Percentiles rank a stretch among this genome's conserved stretches.
phyloP scores from a whole-genome alignment of 2,888 invertebrate genomes.

The Conistra vaccinii region DNA sequence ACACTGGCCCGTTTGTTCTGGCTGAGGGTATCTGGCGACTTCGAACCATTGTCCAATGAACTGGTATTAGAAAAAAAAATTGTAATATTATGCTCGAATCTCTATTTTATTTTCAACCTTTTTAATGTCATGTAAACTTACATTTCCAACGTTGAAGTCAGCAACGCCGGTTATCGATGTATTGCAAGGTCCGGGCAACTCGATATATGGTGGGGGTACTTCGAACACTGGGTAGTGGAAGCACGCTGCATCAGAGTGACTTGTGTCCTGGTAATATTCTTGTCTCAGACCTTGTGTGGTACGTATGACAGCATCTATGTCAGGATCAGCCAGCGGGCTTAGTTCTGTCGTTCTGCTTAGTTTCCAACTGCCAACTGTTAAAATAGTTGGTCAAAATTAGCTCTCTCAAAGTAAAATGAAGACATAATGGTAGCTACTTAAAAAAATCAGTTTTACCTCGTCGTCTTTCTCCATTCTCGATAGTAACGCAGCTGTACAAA shows the following conservation, averaged over 20 bases:
- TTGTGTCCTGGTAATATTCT: constrained; percentile 77
- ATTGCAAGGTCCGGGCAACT: constrained; percentile 35
- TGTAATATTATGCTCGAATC: neutral
- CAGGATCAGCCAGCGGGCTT: constrained; percentile 63
- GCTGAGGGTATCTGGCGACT: constrained; percentile 91
- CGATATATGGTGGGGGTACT: constrained; percentile 24
- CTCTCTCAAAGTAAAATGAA: neutral
- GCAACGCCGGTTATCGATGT: constrained; percentile 24
- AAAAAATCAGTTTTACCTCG: constrained; percentile 74
- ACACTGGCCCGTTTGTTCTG: constrained; percentile 91
- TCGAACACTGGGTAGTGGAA: constrained; percentile 40
- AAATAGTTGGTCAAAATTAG: neutral
- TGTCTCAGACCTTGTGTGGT: constrained; percentile 79
- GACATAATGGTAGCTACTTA: neutral
- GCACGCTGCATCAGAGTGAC: constrained; percentile 75
- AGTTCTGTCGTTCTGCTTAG: constrained; percentile 77
- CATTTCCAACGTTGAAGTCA: constrained; percentile 17
- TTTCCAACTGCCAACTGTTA: constrained; percentile 85
- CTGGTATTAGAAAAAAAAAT: constrained; percentile 61
- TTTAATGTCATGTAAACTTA: constrained; percentile 14
- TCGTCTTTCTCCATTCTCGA: constrained; percentile 73
- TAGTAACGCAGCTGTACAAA: constrained; percentile 81
- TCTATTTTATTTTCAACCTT: neutral
- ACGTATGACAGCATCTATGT: constrained; percentile 72
- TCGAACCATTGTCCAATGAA: constrained; percentile 91